Conservation (phyloP, 2,888 invertebrate species). For the Phaonia tiefii region DNA sequence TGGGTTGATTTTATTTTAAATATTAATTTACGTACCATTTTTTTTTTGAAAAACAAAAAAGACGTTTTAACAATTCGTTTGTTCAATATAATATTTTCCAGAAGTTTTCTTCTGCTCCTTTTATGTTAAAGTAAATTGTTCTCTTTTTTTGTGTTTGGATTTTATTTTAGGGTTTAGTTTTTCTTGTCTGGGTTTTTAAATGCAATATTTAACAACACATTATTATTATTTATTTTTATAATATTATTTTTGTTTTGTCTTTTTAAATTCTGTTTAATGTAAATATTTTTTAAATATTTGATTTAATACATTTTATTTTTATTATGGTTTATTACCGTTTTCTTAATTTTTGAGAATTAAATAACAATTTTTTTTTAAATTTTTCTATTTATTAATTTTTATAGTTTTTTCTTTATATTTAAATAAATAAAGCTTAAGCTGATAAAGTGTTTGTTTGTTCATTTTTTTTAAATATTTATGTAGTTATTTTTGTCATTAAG, state of each 20-base stretch:
- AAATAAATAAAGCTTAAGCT: slow-evolving; percentile 58
- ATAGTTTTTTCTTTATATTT: slow-evolving; percentile 42
- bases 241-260: slow-evolving; percentile 43
- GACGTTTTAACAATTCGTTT: slow-evolving; percentile 59
- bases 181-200: slow-evolving; percentile 56
- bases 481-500: slow-evolving; percentile 1
- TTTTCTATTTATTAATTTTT: slow-evolving; percentile 42
- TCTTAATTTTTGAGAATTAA: slow-evolving; percentile 40
- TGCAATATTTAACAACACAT: slow-evolving; percentile 69
- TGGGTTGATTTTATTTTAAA: slow-evolving; percentile 37
- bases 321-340: slow-evolving; percentile 37
- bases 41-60: slow-evolving; percentile 51
- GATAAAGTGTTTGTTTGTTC: slow-evolving; percentile 16
- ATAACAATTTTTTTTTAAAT: slow-evolving; percentile 58
- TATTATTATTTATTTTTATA: slow-evolving; percentile 45
- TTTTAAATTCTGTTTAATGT: slow-evolving; percentile 48
- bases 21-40: slow-evolving; percentile 46
- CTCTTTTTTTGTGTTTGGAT: slow-evolving; percentile 22
- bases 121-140: slow-evolving; percentile 60
- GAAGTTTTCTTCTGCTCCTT: slow-evolving; percentile 36
- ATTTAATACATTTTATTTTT: slow-evolving; percentile 47
- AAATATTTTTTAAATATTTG: slow-evolving; percentile 51
- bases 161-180: slow-evolving; percentile 57
- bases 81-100: slow-evolving; percentile 38
- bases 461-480: slow-evolving; percentile 32